A percentile compares a stretch with the other conserved stretches of the same genome.
Evolutionary conservation across 2,113 vertebrate species (phyloP).

Genomic region (Carettochelys insculpta): DNA sequence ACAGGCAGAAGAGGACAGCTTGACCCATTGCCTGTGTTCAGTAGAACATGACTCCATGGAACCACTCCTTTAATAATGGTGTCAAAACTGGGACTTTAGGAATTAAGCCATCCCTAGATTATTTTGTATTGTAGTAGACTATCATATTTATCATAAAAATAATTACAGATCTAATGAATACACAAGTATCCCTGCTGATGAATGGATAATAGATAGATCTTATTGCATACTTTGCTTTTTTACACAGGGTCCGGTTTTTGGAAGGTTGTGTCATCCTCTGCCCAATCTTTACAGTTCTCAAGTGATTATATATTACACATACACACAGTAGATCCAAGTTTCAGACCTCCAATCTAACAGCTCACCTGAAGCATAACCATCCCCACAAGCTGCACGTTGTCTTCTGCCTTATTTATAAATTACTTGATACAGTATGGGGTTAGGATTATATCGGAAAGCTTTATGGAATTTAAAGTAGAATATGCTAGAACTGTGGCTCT

Average conservation of each 20-base stretch:
- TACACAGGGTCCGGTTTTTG: background rate
- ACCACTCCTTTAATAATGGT: accelerated
- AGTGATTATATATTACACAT: background rate
- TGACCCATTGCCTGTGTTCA: too few species aligned
- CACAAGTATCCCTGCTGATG: background rate
- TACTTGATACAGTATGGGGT: background rate
- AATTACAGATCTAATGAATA: background rate
- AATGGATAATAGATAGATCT: background rate
- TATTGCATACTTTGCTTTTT: background rate
- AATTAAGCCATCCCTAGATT: background rate
- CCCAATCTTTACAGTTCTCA: background rate
- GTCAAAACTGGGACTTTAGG: background rate
- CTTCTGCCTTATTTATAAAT: background rate
- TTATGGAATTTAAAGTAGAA: background rate
- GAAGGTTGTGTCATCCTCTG: background rate
- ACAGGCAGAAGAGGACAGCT: too few species aligned
- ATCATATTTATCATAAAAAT: background rate
- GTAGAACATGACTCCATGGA: accelerated
- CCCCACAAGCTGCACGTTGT: background rate
- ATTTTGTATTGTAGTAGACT: accelerated
- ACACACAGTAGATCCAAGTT: background rate
- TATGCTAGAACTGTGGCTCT: too few species aligned
- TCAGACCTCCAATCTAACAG: background rate
- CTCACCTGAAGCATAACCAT: background rate
- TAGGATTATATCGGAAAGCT: background rate